Base-by-base conservation (phyloP, 2,888 invertebrate species). In the Catocala sponsa region DNA sequence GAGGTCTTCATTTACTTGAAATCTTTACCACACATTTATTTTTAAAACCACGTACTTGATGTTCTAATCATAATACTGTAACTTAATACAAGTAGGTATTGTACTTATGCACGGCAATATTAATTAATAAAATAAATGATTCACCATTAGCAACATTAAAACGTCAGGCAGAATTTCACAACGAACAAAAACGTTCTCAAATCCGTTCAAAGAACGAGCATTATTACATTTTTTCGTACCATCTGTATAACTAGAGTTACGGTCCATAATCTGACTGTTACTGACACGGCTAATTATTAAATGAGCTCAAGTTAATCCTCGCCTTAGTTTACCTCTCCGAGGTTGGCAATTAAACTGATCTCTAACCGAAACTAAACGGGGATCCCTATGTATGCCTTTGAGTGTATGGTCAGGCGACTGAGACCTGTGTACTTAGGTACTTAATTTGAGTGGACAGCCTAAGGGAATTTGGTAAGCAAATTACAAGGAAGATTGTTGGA, bases 291-390 rank as follows among this genome's bases (percentile, higher is more conserved):
- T 80, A 79, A 84, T 84, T 81, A 80, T 79, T 80, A 83, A 79
- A 84, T 81, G 78, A 82, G 78, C 72, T 76, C 68, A 74, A 79
- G 72, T 76, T 83, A 83, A 82, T 79, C 83, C 79, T 52, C 42
- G 52, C 62, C 62, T 72, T 55, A 58, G 50, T 60, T 57, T 51
- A 12, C 49, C 49, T 52, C 41, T 42, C 35, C 66, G 63, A 46
- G 63, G 68, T 73, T 62, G 65, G 72, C 75, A 74, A 80, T 81
- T 82, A 82, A 79, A 72, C 65, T 70, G 69, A 72, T 70, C 78
- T 72, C 64, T 35, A 70, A 66, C 70, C 71, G 53, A 72, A 78
- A 59, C 78, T 75, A 78, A 78, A 78, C 78, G 72, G 54, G 57
- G 66, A 41, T 52, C 57, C 15, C 57, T 46, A n/a, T 51, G 64